Base-by-base conservation (phyloP, 2,797 vertebrate genomes). In the Malacoctenus gilli region DNA sequence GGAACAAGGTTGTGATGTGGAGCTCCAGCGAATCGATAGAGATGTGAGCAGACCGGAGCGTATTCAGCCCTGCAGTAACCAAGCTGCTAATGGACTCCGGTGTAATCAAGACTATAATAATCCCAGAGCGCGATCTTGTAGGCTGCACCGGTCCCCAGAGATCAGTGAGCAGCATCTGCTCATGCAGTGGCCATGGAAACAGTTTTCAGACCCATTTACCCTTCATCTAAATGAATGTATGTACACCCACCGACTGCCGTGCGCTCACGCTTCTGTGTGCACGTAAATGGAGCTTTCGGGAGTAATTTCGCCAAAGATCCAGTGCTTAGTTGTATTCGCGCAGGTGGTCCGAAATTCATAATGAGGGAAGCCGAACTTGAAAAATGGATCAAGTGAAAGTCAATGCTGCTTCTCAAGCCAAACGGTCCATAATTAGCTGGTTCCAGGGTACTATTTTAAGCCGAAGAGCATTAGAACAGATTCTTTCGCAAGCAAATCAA, bases 121-220 rank as follows among this genome's bases (percentile, higher is more conserved):
- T 41, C 37, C 59, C 16, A 28, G 42, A 38, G 13, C 23, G 13
- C 62, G 42, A 41, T 56, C 23, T 40, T 39, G n/a, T 42, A 16
- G 34, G 25, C 31, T 30, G 7, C 15, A 22, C 36, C 48, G 3
- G 21, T 72, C 70, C 63, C 42, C 43, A 34, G 59, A 75, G 68
- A 66, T 62, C 50, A 30, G 34, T 57, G 54, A 6, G 5, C 38
- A 58, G 46, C 75, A 66, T 83, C 68, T 81, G 75, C 54, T 68
- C 66, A 76, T 72, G 52, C 72, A 46, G 82, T 85, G 72, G 38
- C 64, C 79, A 82, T 83, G 80, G 79, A 83, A 83, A 85, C 69
- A 16, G 48, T 53, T 75, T 81, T 51, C 23, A 77, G 51, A 52
- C 46, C 40, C 51, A 69, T 77, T 78, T 72, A 63, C 59, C 25